phyloP scores from a whole-genome alignment of 1,140 invertebrate species.

The Oppia nitens region DNA sequence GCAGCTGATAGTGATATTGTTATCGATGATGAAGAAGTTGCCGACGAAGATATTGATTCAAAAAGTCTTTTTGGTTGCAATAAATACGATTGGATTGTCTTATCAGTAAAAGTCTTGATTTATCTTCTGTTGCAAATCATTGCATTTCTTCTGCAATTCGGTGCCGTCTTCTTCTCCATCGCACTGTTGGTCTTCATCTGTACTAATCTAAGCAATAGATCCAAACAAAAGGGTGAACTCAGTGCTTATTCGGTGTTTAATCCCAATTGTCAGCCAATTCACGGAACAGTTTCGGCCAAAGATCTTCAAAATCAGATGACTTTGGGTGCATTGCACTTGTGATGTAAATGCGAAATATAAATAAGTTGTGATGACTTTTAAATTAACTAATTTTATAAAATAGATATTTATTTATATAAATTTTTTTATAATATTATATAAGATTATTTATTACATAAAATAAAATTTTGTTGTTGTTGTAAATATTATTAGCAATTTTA shows the following conservation, averaged over 20 bases:
- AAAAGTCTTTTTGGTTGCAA: not conserved
- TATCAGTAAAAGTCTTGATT: not conserved
- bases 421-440: no score
- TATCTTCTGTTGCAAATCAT: slow-evolving; percentile 3
- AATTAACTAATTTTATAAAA: no score
- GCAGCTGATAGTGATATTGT: no score
- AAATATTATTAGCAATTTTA: not conserved
- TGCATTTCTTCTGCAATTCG: slow-evolving; percentile 59
- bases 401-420: no score
- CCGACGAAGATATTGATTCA: no score
- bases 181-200: slow-evolving; percentile 63
- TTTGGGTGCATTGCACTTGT: slow-evolving; percentile 35
- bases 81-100: not conserved
- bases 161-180: slow-evolving; percentile 66
- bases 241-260: slow-evolving; percentile 98
- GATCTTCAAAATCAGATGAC: slow-evolving; percentile 74
- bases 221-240: slow-evolving; percentile 49
- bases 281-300: slow-evolving; percentile 84
- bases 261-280: slow-evolving; percentile 72
- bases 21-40: no score
- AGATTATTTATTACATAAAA: no score
- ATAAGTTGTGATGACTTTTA: no score
- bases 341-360: not conserved
- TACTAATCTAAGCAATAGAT: slow-evolving; percentile 55
- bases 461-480: not conserved